phyloP scores from a whole-genome alignment of 2,113 vertebrate species.

The Forbesichthys agassizii region DNA sequence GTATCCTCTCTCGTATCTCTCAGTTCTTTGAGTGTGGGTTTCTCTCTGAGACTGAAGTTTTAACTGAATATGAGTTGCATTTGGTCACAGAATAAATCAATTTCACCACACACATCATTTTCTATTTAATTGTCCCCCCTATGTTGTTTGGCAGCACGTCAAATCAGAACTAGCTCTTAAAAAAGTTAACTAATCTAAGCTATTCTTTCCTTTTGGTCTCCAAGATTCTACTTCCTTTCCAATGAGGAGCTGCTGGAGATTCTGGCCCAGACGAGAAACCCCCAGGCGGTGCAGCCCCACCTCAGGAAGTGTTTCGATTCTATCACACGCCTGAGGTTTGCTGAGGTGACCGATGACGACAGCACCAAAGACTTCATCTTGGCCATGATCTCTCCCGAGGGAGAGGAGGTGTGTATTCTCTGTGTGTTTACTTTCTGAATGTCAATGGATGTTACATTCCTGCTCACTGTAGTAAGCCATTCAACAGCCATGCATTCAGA shows the following conservation, averaged over 20 bases:
- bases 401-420: conserved; percentile 76
- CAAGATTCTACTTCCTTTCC: conserved; percentile 87
- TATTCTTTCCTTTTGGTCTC: neutral
- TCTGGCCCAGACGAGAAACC: conserved; percentile 85
- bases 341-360: conserved; percentile 51
- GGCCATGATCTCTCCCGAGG: conserved; percentile 84
- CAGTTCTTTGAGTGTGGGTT: no score
- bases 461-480: no score
- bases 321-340: conserved; percentile 81
- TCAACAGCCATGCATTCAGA: no score
- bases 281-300: conserved; percentile 85
- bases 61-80: no score
- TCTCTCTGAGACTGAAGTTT: no score
- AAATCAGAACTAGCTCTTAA: no score
- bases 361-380: conserved; percentile 80
- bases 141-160: no score
- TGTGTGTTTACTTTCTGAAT: neutral
- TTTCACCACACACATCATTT: no score
- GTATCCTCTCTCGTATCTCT: no score
- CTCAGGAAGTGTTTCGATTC: conserved; percentile 87
- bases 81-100: no score
- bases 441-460: neutral
- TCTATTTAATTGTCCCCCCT: no score
- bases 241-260: conserved; percentile 88
- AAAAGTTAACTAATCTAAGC: no score